These are phyloP conservation scores for Anguilla japonica DNA, from an alignment of 2,113 vertebrate genomes.

Conservation along the genomic window DNA sequence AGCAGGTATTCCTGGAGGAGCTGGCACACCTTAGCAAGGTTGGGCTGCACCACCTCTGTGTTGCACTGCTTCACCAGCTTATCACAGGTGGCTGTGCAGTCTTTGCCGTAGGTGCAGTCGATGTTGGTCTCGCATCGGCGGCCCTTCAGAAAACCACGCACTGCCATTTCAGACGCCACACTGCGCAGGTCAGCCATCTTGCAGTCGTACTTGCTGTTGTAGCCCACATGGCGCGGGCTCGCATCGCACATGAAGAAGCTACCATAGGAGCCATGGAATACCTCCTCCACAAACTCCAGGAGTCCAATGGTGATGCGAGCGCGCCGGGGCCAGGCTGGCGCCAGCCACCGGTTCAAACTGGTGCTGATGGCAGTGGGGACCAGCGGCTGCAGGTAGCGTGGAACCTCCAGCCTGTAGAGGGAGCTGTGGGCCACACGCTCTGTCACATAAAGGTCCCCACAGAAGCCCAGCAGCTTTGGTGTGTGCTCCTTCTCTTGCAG, in stretches of 20 bases:
- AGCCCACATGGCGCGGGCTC: slow-evolving; percentile 80
- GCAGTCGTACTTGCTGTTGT: slow-evolving; percentile 89
- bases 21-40: slow-evolving; percentile 89
- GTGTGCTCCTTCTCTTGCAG: slow-evolving; percentile 88
- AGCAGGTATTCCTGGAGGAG: slow-evolving; percentile 88
- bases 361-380: slow-evolving; percentile 75
- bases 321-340: slow-evolving; percentile 87
- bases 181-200: slow-evolving; percentile 87
- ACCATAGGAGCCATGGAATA: slow-evolving; percentile 90
- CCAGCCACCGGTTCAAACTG: slow-evolving; percentile 86
- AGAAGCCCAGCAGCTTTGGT: slow-evolving; percentile 84
- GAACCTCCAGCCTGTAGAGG: slow-evolving; percentile 77
- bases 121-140: slow-evolving; percentile 83
- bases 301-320: slow-evolving; percentile 90
- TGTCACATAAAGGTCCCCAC: slow-evolving; percentile 88
- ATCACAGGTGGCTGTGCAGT: slow-evolving; percentile 89
- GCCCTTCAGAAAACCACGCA: slow-evolving; percentile 82
- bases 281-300: slow-evolving; percentile 94
- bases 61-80: slow-evolving; percentile 90
- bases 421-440: slow-evolving; percentile 79
- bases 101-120: slow-evolving; percentile 88
- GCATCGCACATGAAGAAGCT: slow-evolving; percentile 93
- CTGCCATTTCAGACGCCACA: slow-evolving; percentile 80
- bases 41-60: slow-evolving; percentile 87
- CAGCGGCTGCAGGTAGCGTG: slow-evolving; percentile 74